phyloP scores from a whole-genome alignment of 1,140 invertebrate genomes.

The Drosophila yakuba region DNA sequence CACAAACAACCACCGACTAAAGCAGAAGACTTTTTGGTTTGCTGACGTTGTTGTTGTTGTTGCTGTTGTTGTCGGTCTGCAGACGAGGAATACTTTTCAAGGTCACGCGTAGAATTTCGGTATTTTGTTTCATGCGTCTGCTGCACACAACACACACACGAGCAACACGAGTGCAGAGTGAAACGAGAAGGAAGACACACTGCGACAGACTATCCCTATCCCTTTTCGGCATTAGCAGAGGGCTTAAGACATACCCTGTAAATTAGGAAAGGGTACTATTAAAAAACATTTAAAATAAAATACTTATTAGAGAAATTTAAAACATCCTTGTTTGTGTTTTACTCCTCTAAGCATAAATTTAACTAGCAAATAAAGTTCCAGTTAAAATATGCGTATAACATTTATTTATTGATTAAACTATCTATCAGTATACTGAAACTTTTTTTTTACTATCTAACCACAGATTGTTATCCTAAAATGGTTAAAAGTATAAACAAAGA shows the following conservation, averaged over 20 bases:
- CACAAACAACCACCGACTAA: constrained; percentile 71
- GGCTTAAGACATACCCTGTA: constrained; percentile 52
- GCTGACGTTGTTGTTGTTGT: constrained; percentile 22
- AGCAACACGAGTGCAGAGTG: background rate
- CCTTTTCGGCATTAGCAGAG: constrained; percentile 56
- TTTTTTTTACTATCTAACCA: no score
- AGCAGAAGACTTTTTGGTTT: constrained; percentile 54
- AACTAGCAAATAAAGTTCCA: no score
- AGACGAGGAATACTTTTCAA: constrained; percentile 80
- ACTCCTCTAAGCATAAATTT: no score
- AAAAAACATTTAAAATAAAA: background rate
- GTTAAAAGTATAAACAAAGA: no score
- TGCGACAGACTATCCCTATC: constrained; percentile 46
- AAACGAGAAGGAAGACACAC: constrained; percentile 14
- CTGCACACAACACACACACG: constrained; percentile 31
- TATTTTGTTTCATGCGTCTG: constrained; percentile 82
- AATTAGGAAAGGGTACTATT: background rate
- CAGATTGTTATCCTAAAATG: no score
- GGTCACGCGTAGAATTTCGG: constrained; percentile 83
- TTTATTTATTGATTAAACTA: no score
- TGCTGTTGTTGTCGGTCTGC: constrained; percentile 45
- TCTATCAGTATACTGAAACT: no score
- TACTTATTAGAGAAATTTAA: no score
- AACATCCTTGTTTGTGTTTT: no score
- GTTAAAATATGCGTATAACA: no score